Conservation (phyloP, 2,888 invertebrate species). For the Drosophila niveifrons region DNA sequence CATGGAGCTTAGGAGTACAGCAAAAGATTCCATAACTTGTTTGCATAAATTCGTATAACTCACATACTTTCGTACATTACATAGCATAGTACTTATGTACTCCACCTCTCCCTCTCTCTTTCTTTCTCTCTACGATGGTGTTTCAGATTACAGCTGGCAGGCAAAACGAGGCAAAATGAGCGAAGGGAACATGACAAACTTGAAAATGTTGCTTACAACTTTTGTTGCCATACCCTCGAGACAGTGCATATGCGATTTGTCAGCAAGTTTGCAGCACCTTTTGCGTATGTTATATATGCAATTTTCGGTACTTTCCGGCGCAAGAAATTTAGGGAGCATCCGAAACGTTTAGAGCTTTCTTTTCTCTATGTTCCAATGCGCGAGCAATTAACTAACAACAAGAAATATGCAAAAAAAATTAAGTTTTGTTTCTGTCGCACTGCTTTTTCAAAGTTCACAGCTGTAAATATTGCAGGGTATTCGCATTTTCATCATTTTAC, state of each 20-base stretch:
- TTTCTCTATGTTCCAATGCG: no score
- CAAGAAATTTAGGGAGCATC: no score
- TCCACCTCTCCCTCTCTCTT: background rate
- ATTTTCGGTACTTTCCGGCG: no score
- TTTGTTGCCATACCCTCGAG: slow-evolving; percentile 3
- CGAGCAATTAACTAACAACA: no score
- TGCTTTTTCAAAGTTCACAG: no score
- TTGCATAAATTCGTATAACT: slow-evolving; percentile 17
- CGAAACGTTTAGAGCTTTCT: no score
- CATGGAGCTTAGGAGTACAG: background rate
- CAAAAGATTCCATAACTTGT: slow-evolving; percentile 19
- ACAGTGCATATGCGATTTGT: background rate
- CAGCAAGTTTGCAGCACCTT: background rate
- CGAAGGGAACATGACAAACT: slow-evolving; percentile 17
- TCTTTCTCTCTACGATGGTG: background rate
- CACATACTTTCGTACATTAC: slow-evolving; percentile 10
- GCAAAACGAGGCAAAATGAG: slow-evolving; percentile 28
- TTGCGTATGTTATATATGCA: no score
- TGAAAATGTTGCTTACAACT: slow-evolving; percentile 26
- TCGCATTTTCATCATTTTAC: background rate
- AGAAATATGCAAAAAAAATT: no score
- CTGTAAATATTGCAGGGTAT: no score
- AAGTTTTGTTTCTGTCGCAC: no score
- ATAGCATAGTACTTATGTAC: background rate
- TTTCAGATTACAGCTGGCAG: slow-evolving; percentile 21